Evolutionary conservation across 2,888 invertebrate species (phyloP).

Genomic region (Hetaerina titia): DNA sequence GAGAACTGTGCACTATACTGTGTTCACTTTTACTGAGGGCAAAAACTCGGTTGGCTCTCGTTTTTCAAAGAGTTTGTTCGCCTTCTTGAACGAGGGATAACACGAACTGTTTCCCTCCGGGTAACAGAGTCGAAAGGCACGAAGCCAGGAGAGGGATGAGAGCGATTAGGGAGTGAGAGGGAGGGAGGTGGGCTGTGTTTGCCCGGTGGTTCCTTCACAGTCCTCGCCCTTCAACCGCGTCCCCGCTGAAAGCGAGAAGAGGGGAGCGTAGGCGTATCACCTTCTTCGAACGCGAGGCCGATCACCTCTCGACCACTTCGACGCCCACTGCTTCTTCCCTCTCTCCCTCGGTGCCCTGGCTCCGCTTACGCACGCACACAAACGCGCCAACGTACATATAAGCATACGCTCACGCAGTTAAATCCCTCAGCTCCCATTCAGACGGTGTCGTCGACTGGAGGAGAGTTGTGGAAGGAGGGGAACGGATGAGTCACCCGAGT

Average conservation of each 20-base stretch:
- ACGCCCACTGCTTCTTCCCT: not conserved
- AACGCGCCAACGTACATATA: too few relatives aligned
- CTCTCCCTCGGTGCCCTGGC: not conserved
- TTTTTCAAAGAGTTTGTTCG: not conserved
- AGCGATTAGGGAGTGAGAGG: not conserved
- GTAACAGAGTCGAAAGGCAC: not conserved
- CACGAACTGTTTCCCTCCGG: not conserved
- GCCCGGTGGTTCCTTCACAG: too few relatives aligned
- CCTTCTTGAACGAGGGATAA: not conserved
- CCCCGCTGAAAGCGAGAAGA: not conserved
- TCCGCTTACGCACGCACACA: not conserved
- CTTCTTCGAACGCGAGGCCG: constrained; percentile 3
- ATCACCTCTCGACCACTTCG: not conserved
- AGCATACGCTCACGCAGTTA: too few relatives aligned
- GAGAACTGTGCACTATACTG: too few relatives aligned
- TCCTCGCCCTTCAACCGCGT: too few relatives aligned
- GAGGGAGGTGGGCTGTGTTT: not conserved
- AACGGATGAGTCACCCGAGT: too few relatives aligned
- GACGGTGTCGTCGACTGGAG: too few relatives aligned
- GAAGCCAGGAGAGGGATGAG: not conserved
- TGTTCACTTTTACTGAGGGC: too few relatives aligned
- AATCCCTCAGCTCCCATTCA: too few relatives aligned
- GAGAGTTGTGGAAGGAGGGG: too few relatives aligned
- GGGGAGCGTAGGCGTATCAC: not conserved
- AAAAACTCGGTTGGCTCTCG: not conserved